A percentile compares a stretch with the other conserved stretches of the same genome.
Conservation (phyloP, 2,888 invertebrate species). For the Drosophila greeni region DNA sequence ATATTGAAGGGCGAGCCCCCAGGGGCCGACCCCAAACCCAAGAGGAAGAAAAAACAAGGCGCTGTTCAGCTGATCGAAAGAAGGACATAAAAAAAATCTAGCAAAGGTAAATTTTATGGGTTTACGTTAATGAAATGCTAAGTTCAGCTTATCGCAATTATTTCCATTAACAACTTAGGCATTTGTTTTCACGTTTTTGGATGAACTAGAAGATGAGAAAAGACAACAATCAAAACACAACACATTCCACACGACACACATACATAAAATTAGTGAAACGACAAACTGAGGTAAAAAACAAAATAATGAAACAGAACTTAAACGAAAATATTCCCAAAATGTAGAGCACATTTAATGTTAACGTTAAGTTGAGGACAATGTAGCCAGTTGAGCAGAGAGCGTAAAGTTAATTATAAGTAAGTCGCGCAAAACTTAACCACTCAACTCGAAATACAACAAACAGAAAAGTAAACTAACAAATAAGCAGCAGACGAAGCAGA, state of each 20-base stretch:
- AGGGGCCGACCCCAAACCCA: constrained; percentile 36
- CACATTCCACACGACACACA: constrained; percentile 42
- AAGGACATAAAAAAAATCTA: constrained; percentile 38
- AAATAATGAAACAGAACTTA: constrained; percentile 27
- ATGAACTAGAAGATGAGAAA: constrained; percentile 44
- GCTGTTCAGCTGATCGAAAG: constrained; percentile 63
- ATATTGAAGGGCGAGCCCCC: constrained; percentile 35
- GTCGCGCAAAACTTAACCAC: constrained; percentile 51
- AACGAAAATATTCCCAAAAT: constrained; percentile 34
- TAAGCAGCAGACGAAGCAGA: constrained; percentile 34
- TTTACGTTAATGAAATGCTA: constrained; percentile 68
- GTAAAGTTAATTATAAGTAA: constrained; percentile 46
- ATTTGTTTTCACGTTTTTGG: constrained; percentile 44
- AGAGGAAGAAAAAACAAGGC: constrained; percentile 33
- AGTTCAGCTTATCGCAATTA: constrained; percentile 51
- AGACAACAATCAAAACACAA: constrained; percentile 60
- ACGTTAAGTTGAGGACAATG: constrained; percentile 33
- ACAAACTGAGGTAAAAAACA: constrained; percentile 29
- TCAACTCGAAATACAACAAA: constrained; percentile 32
- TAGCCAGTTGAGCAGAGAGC: constrained; percentile 34
- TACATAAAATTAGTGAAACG: constrained; percentile 37
- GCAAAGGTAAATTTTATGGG: constrained; percentile 43
- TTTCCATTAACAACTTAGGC: constrained; percentile 46
- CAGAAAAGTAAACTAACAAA: constrained; percentile 24
- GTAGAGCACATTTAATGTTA: constrained; percentile 51